phyloP scores from a whole-genome alignment of 2,888 invertebrate species.

The Caenorhabditis becei region DNA sequence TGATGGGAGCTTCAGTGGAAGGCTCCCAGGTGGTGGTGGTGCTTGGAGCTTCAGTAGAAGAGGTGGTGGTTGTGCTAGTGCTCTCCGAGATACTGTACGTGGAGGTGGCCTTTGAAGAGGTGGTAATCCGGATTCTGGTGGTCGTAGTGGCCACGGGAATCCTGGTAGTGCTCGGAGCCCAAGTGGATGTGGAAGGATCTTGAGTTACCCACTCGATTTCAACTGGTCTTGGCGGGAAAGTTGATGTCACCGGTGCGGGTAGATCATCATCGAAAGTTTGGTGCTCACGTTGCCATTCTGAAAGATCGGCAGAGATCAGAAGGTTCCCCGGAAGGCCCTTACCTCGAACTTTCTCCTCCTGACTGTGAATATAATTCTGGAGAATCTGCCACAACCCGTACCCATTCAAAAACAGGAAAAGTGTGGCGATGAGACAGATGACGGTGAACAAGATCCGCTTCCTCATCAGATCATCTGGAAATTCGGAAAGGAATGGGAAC shows the following conservation, averaged over 20 bases:
- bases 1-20: not conserved
- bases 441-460: constrained; percentile 32
- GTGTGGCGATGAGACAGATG: constrained; percentile 25
- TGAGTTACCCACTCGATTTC: constrained; percentile 29
- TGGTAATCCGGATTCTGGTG: not conserved
- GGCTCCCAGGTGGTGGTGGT: not conserved
- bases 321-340: not conserved
- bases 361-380: constrained; percentile 25
- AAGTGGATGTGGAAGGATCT: constrained; percentile 1
- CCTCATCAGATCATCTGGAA: constrained; percentile 55
- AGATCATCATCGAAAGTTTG: constrained; percentile 30
- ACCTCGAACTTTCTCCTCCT: constrained; percentile 44
- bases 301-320: not conserved
- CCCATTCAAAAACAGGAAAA: constrained; percentile 38
- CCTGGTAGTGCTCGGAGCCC: not conserved
- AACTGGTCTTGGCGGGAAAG: not conserved
- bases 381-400: constrained; percentile 22
- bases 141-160: not conserved
- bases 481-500: not conserved
- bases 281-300: constrained; percentile 46
- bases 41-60: not conserved
- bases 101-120: too few species aligned
- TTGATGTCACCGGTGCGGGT: constrained; percentile 11
- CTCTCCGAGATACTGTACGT: not conserved
- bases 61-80: not conserved